Base-by-base conservation (phyloP, 2,113 vertebrate genomes). In the Paramisgurnus dabryanus region DNA sequence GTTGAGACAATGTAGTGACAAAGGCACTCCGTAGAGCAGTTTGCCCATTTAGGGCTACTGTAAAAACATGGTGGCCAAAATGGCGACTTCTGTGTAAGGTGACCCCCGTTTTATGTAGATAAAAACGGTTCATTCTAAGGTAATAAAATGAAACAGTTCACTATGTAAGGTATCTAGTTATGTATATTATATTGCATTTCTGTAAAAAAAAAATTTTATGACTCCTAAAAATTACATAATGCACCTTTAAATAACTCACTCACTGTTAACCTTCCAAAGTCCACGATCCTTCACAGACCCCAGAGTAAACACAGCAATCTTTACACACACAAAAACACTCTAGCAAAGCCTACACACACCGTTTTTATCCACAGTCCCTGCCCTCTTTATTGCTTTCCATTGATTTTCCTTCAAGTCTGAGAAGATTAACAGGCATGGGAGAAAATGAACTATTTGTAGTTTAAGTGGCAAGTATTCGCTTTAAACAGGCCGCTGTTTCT, bases 401-500 rank as follows among this genome's bases (percentile, higher is more conserved):
- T 79, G 78, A 70, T 71, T 79, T 71, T 11, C 66, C 15, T 13
- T 61, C 76, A 63, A 27, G 47, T 79, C 47, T 47, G 39, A 63
- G 66, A 79, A 69, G 76, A 79, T 69, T 69, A 61, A 79, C 7
- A 6, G 60, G 53, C 12, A 7, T 4, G 50, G 12, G 12, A 67
- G 4, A 57, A 60, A 78, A 78, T 13, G 0, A 67, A 43, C n/a
- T 60, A 13, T 73, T 45, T 75, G 72, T 75, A 45, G 72, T 58
- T 58, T 18, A n/a, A n/a, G 17, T 7, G 55, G 17, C 69, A 45
- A 47, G 64, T 58, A 27, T 78, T 68, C 68, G 55, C 12, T 68
- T 15, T 66, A 43, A 78, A 27, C 5, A 67, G 49, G 34, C 6
- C 34, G 5, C 55, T n/a, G 17, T n/a, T 58, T n/a, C 17, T 18